Evolutionary conservation across 2,888 invertebrate genomes (phyloP), one percentile per base, ranked within the genome.

Genomic region (Stenodera caucasica): DNA sequence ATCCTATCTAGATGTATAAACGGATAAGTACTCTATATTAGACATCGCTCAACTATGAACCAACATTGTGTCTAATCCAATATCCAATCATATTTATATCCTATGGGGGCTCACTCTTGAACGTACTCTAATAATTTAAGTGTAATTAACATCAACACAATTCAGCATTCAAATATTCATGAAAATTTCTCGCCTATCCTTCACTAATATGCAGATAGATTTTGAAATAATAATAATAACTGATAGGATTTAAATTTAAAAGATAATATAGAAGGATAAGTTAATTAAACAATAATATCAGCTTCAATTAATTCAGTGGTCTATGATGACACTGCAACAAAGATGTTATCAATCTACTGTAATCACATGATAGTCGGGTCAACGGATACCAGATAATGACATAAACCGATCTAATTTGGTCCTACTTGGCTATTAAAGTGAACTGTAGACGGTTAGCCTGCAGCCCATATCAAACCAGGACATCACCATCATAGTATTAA

Each of bases 351-450:
- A 71, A 70, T 71, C 69, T 72, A 64, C 67, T 69, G 70, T 75
- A 75, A 74, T 74, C 74, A 72, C 72, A 72, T 72, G 74, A 72
- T 73, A 72, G 66, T 68, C 72, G 70, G 70, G 68, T 69, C 66
- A 69, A 66, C 65, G 72, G 72, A 71, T 72, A 66, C 67, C 60
- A 70, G 73, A 76, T 75, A 75, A 75, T 74, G 71, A 74, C 73
- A 72, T 74, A 73, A 74, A 72, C 72, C 71, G 70, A 74, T 75
- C 72, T 74, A 75, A 75, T 75, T 74, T 72, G 74, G 69, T 73
- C 70, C 61, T 66, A 66, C 65, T 59, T 61, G 63, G 65, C 67
- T 67, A 71, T 70, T 70, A 68, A 63, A 61, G 65, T 60, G 62
- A 64, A 65, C 64, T 58, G 68, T 57, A 64, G 64, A 65, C 63